Evolutionary conservation across 1,140 invertebrate species (phyloP), one percentile per base, ranked within the genome.

Genomic region (Diprion similis): DNA sequence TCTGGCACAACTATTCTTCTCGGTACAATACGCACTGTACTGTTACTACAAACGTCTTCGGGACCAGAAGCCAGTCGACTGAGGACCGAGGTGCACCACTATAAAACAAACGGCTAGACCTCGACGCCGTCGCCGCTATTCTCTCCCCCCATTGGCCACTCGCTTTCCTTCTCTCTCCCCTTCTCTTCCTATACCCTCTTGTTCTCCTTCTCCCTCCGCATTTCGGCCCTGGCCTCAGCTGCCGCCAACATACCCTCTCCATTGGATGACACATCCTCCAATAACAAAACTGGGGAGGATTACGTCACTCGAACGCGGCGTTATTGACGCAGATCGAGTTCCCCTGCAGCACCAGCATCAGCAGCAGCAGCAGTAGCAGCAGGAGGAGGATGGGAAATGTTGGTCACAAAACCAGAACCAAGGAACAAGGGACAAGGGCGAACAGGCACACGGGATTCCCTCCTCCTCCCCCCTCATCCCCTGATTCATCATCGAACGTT

Each of bases 241-340:
- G 79, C 81, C 79, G 77, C 24, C 85, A 86, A 85, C 84, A 84
- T 84, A 85, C 85, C 80, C 78, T 83, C 78, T 78, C 82, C 79
- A 84, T 82, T 83, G 81, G 82, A 83, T 83, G 82, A 83, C 82
- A 81, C 83, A 81, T 87, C 84, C 84, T 84, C 86, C 86, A 86
- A 86, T 87, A 81, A 82, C 82, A 79, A 79, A 78, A 78, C 84
- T 78, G 76, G 77, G 76, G 77, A 76, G 81, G 78, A 83, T 86
- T 86, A 83, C 86, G 86, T 86, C 86, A 86, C 80, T 80, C 76
- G 51, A 13, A 37, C 73, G 74, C 24, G 79, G 79, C 83, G 81
- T 83, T 86, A 87, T 86, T 81, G 86, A 87, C 84, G 85, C 82
- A 59, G 51, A 17, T 59, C 51, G 51, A 59, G 24, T 37, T 37